These are phyloP conservation scores for crab-eating macaque (Macaca fascicularis) DNA, from an alignment of 2,113 vertebrate species.

Conservation along the genomic window T2T-MFA8v1.1 NC_088385.1:74193501-74194000, in stretches of 20 bases:
- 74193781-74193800: background rate
- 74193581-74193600: background rate
- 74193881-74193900: background rate
- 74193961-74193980: background rate
- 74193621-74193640: background rate
- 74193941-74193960: background rate
- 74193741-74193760: background rate
- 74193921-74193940: background rate
- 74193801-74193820: background rate
- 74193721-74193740: background rate
- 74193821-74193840: background rate
- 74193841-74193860: background rate
- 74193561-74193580: background rate
- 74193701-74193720: background rate
- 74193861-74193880: background rate
- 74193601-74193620: background rate
- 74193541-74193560: background rate
- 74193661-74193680: background rate
- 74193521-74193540: background rate
- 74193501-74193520: background rate
- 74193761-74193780: background rate
- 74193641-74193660: background rate
- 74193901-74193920: background rate
- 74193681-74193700: background rate
- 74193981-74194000: background rate